Conservation (phyloP, 2,888 invertebrate species). For the Agrotis exclamationis region DNA sequence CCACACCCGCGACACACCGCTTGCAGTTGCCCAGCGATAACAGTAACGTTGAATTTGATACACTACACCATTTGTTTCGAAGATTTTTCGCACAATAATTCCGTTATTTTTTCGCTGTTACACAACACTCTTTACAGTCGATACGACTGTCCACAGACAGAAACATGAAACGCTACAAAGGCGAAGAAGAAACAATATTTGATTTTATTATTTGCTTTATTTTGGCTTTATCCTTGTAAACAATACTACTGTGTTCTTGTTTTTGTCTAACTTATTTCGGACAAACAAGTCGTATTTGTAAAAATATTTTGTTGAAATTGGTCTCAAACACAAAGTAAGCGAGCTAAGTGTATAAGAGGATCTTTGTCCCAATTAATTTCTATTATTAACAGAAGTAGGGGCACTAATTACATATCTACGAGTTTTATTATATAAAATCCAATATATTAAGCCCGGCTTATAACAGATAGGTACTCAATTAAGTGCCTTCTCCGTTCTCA, state of each 20-base stretch:
- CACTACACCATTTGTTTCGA: constrained; percentile 27
- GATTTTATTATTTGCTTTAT: constrained; percentile 11
- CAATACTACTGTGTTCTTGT: constrained; percentile 7
- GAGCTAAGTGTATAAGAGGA: too few relatives aligned
- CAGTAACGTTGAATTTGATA: constrained; percentile 37
- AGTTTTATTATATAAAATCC: constrained; percentile 9
- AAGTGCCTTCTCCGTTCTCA: constrained; percentile 14
- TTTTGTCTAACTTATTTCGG: not conserved
- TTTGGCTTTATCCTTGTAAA: constrained; percentile 14
- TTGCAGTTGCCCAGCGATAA: constrained; percentile 9
- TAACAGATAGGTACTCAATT: constrained; percentile 25
- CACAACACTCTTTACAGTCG: constrained; percentile 14
- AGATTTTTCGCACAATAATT: constrained; percentile 33
- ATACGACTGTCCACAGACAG: constrained; percentile 33
- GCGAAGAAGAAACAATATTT: constrained; percentile 16
- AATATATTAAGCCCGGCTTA: constrained; percentile 21
- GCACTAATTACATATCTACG: not conserved
- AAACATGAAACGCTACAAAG: constrained; percentile 43
- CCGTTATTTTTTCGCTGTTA: constrained; percentile 28
- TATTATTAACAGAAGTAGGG: not conserved
- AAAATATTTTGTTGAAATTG: not conserved
- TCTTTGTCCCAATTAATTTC: not conserved
- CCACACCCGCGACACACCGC: constrained; percentile 27
- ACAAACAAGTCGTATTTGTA: not conserved
- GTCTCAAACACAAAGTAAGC: too few relatives aligned